Base-by-base conservation (phyloP, 2,888 invertebrate species). In the Ennomos quercinarius region DNA sequence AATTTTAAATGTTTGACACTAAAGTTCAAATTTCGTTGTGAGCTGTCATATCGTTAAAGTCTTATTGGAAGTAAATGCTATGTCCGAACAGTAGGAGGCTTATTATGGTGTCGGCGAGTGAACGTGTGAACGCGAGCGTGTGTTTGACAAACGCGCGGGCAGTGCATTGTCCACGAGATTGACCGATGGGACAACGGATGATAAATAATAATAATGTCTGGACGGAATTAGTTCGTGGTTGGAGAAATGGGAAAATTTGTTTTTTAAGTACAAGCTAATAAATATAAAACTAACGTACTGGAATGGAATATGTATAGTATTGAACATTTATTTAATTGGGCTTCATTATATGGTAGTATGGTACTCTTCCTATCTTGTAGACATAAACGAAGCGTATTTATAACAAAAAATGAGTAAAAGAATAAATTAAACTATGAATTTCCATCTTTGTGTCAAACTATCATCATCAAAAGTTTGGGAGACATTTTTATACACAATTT, bases 101-200 rank as follows among this genome's bases (percentile, higher is more conserved):
- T 83, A 83, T 83, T 83, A 81, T 69, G 64, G 64, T 48, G 45
- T 54, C 40, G 48, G 42, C 43, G 48, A 51, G 58, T 55, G 57
- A 64, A 60, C 73, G 78, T 83, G 83, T 72, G 83, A 84, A 81
- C 68, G 42, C 34, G 65, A 62, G 78, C 59, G 76, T 84, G 84
- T 64, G 68, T 71, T 68, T 77, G 81, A 81, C 81, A 78, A 77
- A 74, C 68, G 58, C 61, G 58, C 56, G 63, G 63, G 57, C 64
- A 57, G 43, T 55, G 66, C 66, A 71, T 69, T 76, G 78, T 78
- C 62, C 63, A 57, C 56, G 64, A 66, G 67, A 61, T 66, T 76
- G 80, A 78, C 76, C 77, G 82, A 82, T 79, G 77, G 66, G 75
- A 76, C 75, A 68, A 67, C 61, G 37, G 34, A 56, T 78, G 78